A percentile compares a stretch with the other conserved stretches of the same genome.
phyloP scores from a whole-genome alignment of 37 sponge, comb jelly and placozoan genomes.

The Cliona cf. orientalis region DNA sequence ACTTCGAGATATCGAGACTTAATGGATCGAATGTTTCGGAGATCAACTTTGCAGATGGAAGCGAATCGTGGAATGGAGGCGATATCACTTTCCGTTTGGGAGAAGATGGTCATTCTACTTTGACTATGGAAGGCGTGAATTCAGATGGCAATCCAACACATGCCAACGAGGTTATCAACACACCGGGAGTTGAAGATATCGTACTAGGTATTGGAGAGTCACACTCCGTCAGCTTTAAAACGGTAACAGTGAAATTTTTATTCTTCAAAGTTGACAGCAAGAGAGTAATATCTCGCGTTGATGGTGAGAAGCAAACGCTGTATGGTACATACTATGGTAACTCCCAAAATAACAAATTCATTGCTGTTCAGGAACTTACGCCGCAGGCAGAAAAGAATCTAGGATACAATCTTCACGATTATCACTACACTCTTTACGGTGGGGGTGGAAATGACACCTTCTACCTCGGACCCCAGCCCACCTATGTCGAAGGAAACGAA shows the following conservation, averaged over 20 bases:
- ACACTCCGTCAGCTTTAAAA: background rate
- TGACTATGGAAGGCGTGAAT: background rate
- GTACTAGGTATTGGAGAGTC: background rate
- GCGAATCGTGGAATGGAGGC: conserved; percentile 5
- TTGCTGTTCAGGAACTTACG: background rate
- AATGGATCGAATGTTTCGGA: background rate
- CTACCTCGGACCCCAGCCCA: background rate
- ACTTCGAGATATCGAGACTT: background rate
- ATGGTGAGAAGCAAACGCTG: background rate
- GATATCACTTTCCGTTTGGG: background rate
- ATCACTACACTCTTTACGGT: background rate
- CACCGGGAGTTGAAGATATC: background rate
- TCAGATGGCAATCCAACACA: background rate
- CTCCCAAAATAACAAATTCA: background rate
- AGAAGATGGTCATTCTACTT: background rate
- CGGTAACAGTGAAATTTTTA: background rate
- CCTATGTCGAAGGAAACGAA: background rate
- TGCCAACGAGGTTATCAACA: background rate
- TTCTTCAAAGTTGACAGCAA: background rate
- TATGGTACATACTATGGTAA: background rate
- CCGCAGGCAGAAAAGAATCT: background rate
- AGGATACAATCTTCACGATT: background rate
- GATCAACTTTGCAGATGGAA: conserved; percentile 6
- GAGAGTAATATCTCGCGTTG: background rate
- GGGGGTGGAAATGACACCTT: background rate